phyloP scores from a whole-genome alignment of 2,797 vertebrate genomes.

The Squalus acanthias region DNA sequence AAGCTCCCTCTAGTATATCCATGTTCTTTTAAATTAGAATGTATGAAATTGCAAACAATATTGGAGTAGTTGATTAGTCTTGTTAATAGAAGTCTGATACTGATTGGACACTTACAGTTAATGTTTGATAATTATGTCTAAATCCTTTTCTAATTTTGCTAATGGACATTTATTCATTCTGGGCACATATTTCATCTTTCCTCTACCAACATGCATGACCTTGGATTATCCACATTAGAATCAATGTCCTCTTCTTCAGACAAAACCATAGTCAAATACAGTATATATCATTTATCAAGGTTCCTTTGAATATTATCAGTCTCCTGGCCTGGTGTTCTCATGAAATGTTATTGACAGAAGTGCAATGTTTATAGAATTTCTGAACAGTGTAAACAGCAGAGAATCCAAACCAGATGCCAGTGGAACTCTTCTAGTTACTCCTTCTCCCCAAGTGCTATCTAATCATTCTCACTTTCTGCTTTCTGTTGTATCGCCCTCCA shows the following conservation, averaged over 20 bases:
- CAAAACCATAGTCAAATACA: neutral
- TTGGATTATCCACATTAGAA: neutral
- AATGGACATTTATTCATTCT: neutral
- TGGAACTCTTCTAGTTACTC: neutral
- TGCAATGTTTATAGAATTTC: neutral
- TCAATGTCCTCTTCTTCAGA: neutral
- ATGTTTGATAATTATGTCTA: neutral
- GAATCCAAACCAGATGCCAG: neutral
- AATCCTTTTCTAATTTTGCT: neutral
- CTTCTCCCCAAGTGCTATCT: neutral
- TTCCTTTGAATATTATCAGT: neutral
- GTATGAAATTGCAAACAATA: neutral
- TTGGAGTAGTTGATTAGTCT: neutral
- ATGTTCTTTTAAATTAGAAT: neutral
- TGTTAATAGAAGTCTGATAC: neutral
- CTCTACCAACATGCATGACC: neutral
- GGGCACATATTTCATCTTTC: neutral
- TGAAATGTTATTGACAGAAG: neutral
- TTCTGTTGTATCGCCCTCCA: neutral
- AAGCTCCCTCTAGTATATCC: neutral
- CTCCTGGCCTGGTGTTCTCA: slow-evolving; percentile 3
- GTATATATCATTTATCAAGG: neutral
- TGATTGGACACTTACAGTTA: neutral
- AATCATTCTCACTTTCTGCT: neutral
- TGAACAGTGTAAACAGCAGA: neutral